Base-by-base conservation (phyloP, 1,140 invertebrate species). In the Drosophila ficusphila region DNA sequence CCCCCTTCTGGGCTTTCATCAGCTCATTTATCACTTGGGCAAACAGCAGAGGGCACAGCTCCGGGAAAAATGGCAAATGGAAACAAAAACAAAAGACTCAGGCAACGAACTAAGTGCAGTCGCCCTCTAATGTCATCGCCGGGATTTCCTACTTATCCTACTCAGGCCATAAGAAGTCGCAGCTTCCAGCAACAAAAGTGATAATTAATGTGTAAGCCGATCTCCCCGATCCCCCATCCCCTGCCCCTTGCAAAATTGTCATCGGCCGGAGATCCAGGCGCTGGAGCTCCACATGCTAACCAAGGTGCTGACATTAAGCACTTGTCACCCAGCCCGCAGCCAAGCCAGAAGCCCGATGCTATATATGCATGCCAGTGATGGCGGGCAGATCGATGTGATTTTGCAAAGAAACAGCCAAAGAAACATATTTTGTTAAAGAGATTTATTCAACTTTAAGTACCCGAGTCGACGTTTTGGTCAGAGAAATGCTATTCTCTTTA, bases 121-220 rank as follows among this genome's bases (percentile, higher is more conserved):
- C 60, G 62, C 61, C 67, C 65, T 88, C 81, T 86, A 81, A 81
- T 86, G 56, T 73, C 67, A 60, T 56, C 67, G 62, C 44, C 42
- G 72, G 68, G 70, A 33, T 58, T 61, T 39, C 48, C 21, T 39
- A 34, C 36, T 52, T 47, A 34, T 49, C 39, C 21, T 3, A 25
- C 41, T 25, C n/a, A 1, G 16, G 49, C 9, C 54, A 11, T 9
- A 21, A 60, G 38, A n/a, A 31, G 25, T 60, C 31, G 21, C 54
- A 57, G 76, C 71, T 68, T 68, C 58, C 62, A 51, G 61, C 61
- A 61, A 86, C 83, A 86, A 77, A 88, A 86, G 82, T 86, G 83
- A 88, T 86, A 86, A 86, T 86, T 88, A 86, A 88, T 86, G 82
- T 82, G 82, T 86, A 86, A 86, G 70, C 69, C 79, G 82, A 82